These are phyloP conservation scores for Rhea americana DNA, from an alignment of 2,113 vertebrate genomes.

Conservation along the genomic window DNA sequence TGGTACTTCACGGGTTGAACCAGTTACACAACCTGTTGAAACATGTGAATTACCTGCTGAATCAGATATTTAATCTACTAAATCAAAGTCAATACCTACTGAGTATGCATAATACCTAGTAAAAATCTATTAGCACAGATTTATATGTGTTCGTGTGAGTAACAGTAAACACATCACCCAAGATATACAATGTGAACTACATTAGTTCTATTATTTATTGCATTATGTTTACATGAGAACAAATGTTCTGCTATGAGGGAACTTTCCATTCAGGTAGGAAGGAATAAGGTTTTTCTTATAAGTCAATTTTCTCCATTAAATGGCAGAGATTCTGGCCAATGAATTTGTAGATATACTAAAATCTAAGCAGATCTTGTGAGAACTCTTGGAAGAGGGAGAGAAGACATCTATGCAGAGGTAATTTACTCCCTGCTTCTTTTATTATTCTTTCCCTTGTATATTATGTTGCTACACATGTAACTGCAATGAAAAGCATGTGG, in stretches of 20 bases:
- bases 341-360: background rate
- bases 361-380: background rate
- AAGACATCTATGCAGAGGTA: background rate
- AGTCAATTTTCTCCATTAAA: conserved; percentile 4
- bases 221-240: background rate
- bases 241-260: background rate
- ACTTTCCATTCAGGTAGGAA: conserved; percentile 14
- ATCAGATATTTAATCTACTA: conserved; percentile 47
- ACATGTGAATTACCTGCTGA: conserved; percentile 64
- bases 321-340: background rate
- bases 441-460: conserved; percentile 3
- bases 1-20: conserved; percentile 20
- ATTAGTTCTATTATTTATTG: background rate
- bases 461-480: background rate
- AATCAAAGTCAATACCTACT: conserved; percentile 24
- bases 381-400: background rate
- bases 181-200: background rate
- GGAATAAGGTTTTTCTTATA: background rate
- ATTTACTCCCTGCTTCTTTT: background rate
- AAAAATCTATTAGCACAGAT: background rate
- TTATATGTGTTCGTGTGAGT: background rate
- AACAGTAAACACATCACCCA: background rate
- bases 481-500: conserved; percentile 4
- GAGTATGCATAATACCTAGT: background rate
- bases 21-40: conserved; percentile 57